Conservation (phyloP, 1,140 invertebrate species). For the Cotesia chilonis region DNA sequence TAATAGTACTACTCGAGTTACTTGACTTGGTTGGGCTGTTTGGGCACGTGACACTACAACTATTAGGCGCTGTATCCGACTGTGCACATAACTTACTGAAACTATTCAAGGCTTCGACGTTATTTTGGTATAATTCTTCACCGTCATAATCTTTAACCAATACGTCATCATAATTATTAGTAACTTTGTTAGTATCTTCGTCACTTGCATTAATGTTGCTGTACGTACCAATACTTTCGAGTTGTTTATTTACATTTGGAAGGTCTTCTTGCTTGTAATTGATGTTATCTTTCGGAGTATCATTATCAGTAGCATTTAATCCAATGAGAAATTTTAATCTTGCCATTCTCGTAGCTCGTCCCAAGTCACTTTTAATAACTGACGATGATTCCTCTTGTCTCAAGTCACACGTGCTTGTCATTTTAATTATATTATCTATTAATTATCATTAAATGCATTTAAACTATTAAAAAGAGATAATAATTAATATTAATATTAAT, state of each 20-base stretch:
- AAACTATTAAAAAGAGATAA: background rate
- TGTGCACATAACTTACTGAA: constrained; percentile 36
- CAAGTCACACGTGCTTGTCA: too few relatives aligned
- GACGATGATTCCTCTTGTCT: background rate
- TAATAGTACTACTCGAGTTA: constrained; percentile 13
- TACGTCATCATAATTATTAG: background rate
- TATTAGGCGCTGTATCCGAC: constrained; percentile 18
- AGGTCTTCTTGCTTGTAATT: background rate
- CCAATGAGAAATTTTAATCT: constrained; percentile 9
- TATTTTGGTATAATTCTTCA: constrained; percentile 47
- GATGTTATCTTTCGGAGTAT: background rate
- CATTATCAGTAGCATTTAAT: constrained; percentile 10
- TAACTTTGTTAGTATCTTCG: background rate
- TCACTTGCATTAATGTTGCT: background rate
- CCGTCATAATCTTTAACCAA: background rate
- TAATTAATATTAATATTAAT: background rate
- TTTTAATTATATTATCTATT: too few relatives aligned
- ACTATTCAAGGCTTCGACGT: constrained; percentile 37
- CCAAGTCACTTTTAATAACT: background rate
- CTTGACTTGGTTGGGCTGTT: constrained; percentile 5
- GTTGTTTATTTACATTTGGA: background rate
- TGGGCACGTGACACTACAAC: constrained; percentile 1
- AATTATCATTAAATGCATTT: too few relatives aligned
- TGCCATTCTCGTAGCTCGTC: background rate
- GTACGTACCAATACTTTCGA: too few relatives aligned